Evolutionary conservation across 2,113 vertebrate species (phyloP).

Genomic region (Laterallus jamaicensis): DNA sequence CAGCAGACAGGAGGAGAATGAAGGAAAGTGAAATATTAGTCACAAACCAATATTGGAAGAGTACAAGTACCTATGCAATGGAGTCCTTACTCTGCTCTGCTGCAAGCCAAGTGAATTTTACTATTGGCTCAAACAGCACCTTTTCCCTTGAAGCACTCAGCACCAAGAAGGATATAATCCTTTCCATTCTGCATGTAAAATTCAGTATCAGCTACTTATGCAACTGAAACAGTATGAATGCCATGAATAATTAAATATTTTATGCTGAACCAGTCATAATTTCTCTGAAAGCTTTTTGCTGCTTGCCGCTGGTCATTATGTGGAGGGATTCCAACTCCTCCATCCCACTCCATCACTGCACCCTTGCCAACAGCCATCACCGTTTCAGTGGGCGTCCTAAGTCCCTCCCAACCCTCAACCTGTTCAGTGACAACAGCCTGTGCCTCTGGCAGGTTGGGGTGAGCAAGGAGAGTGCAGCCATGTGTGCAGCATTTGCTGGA

Average conservation of each 20-base stretch:
- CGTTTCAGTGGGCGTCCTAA: neutral
- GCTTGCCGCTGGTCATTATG: neutral
- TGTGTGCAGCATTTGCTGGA: neutral
- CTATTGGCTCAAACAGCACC: neutral
- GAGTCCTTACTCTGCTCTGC: neutral
- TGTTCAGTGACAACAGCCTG: neutral
- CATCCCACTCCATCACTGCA: neutral
- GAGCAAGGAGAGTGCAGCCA: neutral
- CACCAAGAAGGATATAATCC: neutral
- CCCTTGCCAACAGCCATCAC: neutral
- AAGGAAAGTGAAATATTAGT: neutral
- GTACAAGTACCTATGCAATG: neutral
- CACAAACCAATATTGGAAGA: neutral
- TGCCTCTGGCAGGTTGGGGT: neutral
- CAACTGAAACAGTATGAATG: neutral
- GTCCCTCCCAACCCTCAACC: neutral
- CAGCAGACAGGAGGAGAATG: neutral
- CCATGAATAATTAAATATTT: neutral
- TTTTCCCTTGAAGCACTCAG: neutral
- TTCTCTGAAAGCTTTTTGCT: neutral
- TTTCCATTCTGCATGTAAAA: neutral
- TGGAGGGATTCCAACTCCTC: neutral
- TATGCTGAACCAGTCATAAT: neutral
- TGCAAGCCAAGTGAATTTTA: slow-evolving; percentile 3
- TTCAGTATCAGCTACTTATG: neutral